Base-by-base conservation (phyloP, 2,888 invertebrate genomes). In the Timandra comae region DNA sequence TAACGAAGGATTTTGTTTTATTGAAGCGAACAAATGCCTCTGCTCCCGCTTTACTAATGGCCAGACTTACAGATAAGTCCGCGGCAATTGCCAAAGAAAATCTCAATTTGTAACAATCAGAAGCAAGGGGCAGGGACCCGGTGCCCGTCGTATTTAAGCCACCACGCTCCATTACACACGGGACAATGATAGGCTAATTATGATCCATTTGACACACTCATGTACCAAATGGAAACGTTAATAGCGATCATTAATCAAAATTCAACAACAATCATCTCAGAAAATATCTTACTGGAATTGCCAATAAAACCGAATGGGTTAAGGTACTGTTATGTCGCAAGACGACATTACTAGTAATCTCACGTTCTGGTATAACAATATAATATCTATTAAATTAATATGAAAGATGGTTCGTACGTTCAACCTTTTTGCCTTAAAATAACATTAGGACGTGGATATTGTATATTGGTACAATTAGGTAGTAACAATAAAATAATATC, bases 121-220 rank as follows among this genome's bases (percentile, higher is more conserved):
- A 43, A 49, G 62, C 74, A 74, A 70, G 65, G 61, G 66, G 51
- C 52, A 44, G 52, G 46, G 57, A 43, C 43, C 41, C 57, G 63
- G 57, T 48, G 44, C 49, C 55, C 46, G 57, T 46, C 60, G 45
- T 24, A 58, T 54, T 60, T 63, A 50, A 58, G 58, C 52, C 58
- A 53, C 48, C 56, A 47, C 65, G 71, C 60, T 61, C 63, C 80
- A 78, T 78, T 77, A 65, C 61, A 55, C 74, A 48, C 62, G 49
- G 69, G 63, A 80, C 79, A 81, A 81, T 78, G 73, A 79, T 78
- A 74, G 70, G 72, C 69, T 84, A 81, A 84, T 85, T 79, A 80
- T 60, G 62, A 69, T 55, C 73, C 74, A 80, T 85, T 82, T 71
- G 75, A 77, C 65, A 75, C 80, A 81, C 71, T 59, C 77, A 52